These are phyloP conservation scores for Drosophila macrothrix DNA, from an alignment of 2,888 invertebrate species.

Conservation along the genomic window DNA sequence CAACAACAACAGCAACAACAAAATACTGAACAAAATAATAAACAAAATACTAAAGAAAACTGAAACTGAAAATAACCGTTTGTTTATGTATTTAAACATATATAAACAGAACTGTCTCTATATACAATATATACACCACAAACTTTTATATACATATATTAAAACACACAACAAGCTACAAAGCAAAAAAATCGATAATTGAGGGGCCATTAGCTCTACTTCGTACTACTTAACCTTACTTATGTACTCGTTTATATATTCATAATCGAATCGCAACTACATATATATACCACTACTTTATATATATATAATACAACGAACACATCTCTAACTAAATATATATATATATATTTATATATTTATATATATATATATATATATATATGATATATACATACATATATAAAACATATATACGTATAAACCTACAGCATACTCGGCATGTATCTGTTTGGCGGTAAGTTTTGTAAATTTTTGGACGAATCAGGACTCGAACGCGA, in stretches of 20 bases:
- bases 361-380: slow-evolving; percentile 45
- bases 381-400: slow-evolving; percentile 50
- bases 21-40: slow-evolving; percentile 12
- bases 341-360: slow-evolving; percentile 22
- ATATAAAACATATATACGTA: slow-evolving; percentile 64
- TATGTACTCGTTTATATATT: slow-evolving; percentile 25
- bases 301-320: slow-evolving; percentile 19
- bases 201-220: slow-evolving; percentile 9
- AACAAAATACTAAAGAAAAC: slow-evolving; percentile 11
- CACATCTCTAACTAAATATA: slow-evolving; percentile 15
- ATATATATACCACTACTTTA: slow-evolving; percentile 25
- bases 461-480: slow-evolving; percentile 99
- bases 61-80: slow-evolving; percentile 5
- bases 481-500: slow-evolving; percentile 92
- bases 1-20: slow-evolving; percentile 12
- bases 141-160: slow-evolving; percentile 23
- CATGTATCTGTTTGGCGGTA: slow-evolving; percentile 99
- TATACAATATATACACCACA: slow-evolving; percentile 12
- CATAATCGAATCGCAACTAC: slow-evolving; percentile 28
- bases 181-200: slow-evolving; percentile 17
- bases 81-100: slow-evolving; percentile 23
- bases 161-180: slow-evolving; percentile 1
- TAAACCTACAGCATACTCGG: slow-evolving; percentile 95
- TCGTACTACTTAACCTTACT: slow-evolving; percentile 27
- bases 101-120: slow-evolving; percentile 13